Base-by-base conservation (phyloP, 2,888 invertebrate species). In the Myathropa florea region DNA sequence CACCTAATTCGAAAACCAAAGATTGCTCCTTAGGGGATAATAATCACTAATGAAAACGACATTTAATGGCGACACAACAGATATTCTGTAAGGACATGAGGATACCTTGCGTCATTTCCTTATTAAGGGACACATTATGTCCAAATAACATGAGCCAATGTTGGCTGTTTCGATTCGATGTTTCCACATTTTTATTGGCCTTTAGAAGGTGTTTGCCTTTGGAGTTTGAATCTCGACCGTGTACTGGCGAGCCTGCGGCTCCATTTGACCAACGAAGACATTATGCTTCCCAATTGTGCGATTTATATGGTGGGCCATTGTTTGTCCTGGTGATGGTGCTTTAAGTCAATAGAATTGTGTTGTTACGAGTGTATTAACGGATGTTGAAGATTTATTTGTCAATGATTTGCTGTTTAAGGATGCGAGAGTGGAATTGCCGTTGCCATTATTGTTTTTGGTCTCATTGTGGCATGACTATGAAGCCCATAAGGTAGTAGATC, bases 21-120 rank as follows among this genome's bases (percentile, higher is more conserved):
- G 86, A 86, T 86, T 86, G 86, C 86, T 79, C 86, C 86, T 83
- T 61, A 67, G 86, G 83, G 86, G 78, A 86, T 86, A 86, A 86
- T 86, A 86, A 83, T 86, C 86, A 86, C 86, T 86, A 86, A 86
- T 86, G 86, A 86, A 86, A 86, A 86, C 83, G 86, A 86, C 86
- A 86, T 86, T 86, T 86, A 86, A 86, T 86, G 83, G 86, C 83
- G 79, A 72, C 73, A 83, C 65, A 83, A 82, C 82, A 78, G 78
- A 79, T 71, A 18, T 46, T 46, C 46, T 46, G 46, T 46, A 46
- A 46, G 46, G 46, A 70, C 57, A 61, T 73, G 83, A 79, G 86
- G 86, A 86, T 78, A 86, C 86, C 86, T 86, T 86, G 86, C 83
- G 75, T 86, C 86, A 86, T 86, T 86, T 86, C 86, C 86, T 86